Percentiles rank a stretch among this genome's conserved stretches.
Evolutionary conservation across 1,140 invertebrate species (phyloP).

Genomic region (Manduca sexta): DNA sequence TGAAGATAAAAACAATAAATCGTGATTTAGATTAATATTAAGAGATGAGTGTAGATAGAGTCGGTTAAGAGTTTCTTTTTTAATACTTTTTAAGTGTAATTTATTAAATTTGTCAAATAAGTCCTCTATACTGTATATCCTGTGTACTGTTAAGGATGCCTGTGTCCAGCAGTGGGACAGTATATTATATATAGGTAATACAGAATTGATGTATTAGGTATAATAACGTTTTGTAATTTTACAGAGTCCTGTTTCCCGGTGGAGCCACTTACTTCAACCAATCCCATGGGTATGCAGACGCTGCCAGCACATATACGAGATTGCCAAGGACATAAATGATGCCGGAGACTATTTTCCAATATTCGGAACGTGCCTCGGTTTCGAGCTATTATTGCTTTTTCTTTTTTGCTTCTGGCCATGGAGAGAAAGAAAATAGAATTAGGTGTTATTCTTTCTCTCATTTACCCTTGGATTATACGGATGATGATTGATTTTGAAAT

Average conservation of each 20-base stretch:
- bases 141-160: no score
- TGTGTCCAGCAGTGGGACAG: no score
- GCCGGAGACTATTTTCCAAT: constrained; percentile 86
- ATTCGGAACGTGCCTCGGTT: constrained; percentile 92
- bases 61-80: no score
- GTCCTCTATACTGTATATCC: no score
- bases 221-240: constrained; percentile 69
- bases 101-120: no score
- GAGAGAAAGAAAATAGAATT: constrained; percentile 73
- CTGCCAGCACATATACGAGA: constrained; percentile 78
- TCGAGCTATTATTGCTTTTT: constrained; percentile 91
- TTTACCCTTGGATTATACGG: constrained; percentile 79
- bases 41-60: no score
- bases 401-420: constrained; percentile 77
- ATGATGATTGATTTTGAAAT: constrained; percentile 88
- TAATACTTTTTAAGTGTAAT: no score
- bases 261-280: constrained; percentile 80
- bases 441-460: constrained; percentile 76
- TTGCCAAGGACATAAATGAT: constrained; percentile 80
- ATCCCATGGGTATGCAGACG: constrained; percentile 81
- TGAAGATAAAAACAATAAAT: no score
- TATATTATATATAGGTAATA: no score
- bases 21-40: no score
- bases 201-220: no score
- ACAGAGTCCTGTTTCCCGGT: constrained; percentile 84